These are phyloP conservation scores for Cecropterus lyciades DNA, from an alignment of 1,140 invertebrate species.

Conservation along the genomic window DNA sequence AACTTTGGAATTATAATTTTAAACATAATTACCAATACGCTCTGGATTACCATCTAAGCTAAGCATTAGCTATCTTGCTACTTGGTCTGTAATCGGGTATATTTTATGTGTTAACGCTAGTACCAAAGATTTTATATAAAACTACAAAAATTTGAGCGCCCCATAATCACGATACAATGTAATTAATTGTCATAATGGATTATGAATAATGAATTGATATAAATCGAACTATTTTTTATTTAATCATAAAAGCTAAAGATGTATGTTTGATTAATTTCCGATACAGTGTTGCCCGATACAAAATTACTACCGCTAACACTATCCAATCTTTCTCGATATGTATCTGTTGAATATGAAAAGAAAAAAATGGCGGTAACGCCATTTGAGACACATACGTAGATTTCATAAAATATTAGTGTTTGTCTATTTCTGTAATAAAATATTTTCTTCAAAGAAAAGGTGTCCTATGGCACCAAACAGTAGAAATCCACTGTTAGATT, in stretches of 20 bases:
- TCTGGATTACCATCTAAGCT: slow-evolving; percentile 40
- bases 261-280: not conserved
- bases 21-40: not conserved
- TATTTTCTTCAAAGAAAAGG: too few species aligned
- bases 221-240: slow-evolving; percentile 3
- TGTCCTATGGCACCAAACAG: too few species aligned
- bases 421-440: too few species aligned
- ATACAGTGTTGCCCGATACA: slow-evolving; percentile 42
- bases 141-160: slow-evolving; percentile 80
- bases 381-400: not conserved
- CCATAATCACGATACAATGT: slow-evolving; percentile 58
- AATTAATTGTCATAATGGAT: slow-evolving; percentile 1
- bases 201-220: slow-evolving; percentile 12
- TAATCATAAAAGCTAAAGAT: too few species aligned
- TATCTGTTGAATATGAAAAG: slow-evolving; percentile 56
- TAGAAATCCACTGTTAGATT: too few species aligned
- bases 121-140: slow-evolving; percentile 44
- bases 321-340: slow-evolving; percentile 71
- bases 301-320: slow-evolving; percentile 50
- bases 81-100: slow-evolving; percentile 50
- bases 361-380: slow-evolving; percentile 36
- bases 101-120: slow-evolving; percentile 23
- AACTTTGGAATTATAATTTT: not conserved
- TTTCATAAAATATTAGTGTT: too few species aligned
- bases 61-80: slow-evolving; percentile 44